Conservation (phyloP, 2,797 vertebrate species). For the Apodemus agrarius region DNA sequence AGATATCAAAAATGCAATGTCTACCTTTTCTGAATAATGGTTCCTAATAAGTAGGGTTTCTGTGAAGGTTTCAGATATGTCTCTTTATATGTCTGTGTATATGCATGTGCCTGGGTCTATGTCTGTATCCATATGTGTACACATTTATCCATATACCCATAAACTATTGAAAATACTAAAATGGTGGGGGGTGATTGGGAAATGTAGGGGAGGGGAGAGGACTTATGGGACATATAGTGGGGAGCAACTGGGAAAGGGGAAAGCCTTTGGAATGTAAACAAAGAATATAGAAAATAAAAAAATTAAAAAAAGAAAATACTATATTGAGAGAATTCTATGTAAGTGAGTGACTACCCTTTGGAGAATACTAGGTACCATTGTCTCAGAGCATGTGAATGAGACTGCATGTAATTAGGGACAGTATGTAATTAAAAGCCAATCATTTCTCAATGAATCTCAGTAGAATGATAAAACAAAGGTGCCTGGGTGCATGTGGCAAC, state of each 20-base stretch:
- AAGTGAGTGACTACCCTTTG: not conserved
- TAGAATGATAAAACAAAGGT: not conserved
- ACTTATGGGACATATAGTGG: too few species aligned
- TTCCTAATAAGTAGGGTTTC: not conserved
- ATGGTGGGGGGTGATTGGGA: too few species aligned
- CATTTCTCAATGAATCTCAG: not conserved
- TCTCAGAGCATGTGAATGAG: not conserved
- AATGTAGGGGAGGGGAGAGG: too few species aligned
- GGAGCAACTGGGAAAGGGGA: too few species aligned
- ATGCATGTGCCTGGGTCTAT: not conserved
- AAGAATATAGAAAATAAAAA: too few species aligned
- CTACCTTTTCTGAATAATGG: not conserved
- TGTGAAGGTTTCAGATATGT: not conserved
- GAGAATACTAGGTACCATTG: not conserved
- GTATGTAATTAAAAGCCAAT: not conserved
- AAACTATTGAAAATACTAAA: not conserved
- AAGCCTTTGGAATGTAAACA: too few species aligned
- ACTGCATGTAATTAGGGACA: not conserved
- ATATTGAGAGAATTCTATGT: not conserved
- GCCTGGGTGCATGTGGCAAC: not conserved
- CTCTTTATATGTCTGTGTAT: not conserved
- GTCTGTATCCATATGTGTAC: not conserved
- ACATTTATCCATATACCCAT: not conserved
- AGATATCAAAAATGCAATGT: not conserved
- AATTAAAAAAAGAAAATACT: not conserved